Conservation (phyloP, 2,888 invertebrate species). For the Eupelmus urozonus region DNA sequence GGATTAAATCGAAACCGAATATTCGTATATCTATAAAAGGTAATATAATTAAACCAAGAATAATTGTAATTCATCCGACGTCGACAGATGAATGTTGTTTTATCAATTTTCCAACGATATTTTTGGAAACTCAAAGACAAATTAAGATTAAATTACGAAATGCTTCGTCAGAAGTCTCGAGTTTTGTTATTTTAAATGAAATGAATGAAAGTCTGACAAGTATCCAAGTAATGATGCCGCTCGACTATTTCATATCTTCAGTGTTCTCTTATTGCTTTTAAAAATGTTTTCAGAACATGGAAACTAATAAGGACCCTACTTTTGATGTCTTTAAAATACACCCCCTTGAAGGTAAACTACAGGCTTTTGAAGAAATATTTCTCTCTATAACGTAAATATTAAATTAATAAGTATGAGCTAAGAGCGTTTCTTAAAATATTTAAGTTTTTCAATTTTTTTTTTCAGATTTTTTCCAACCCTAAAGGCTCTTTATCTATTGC, state of each 20-base stretch:
- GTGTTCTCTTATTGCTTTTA: conserved; percentile 62
- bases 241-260: conserved; percentile 15
- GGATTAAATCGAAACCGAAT: conserved; percentile 68
- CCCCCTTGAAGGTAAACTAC: conserved; percentile 70
- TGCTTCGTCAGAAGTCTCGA: conserved; percentile 73
- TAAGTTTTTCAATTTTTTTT: conserved; percentile 6
- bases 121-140: conserved; percentile 72
- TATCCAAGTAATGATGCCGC: conserved; percentile 17
- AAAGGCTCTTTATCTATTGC: not conserved
- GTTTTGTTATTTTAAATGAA: conserved; percentile 71
- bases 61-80: conserved; percentile 74
- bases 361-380: conserved; percentile 70
- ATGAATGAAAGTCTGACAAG: not conserved
- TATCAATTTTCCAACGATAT: conserved; percentile 76
- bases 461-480: conserved; percentile 65
- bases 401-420: not conserved
- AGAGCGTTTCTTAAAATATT: too few species aligned
- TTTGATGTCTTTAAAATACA: conserved; percentile 66
- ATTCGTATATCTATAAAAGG: conserved; percentile 64
- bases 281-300: conserved; percentile 61
- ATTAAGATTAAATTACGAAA: conserved; percentile 76
- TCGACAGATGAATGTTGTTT: conserved; percentile 74
- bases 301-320: conserved; percentile 61
- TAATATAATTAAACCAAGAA: conserved; percentile 71
- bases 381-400: conserved; percentile 68